Conservation (phyloP, 2,113 vertebrate species). For the Gavialis gangeticus region DNA sequence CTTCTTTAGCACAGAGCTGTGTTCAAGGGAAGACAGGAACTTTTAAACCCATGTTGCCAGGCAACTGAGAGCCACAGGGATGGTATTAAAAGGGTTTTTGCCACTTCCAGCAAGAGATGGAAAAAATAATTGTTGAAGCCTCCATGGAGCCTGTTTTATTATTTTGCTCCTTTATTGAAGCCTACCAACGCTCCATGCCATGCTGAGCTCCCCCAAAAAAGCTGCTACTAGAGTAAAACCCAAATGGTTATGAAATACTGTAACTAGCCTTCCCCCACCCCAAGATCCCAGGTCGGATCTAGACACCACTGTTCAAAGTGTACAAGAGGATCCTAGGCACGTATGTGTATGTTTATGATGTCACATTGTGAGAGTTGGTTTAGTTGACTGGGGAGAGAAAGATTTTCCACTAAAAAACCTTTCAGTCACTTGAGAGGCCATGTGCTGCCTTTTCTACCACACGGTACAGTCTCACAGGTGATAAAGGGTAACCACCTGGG, state of each 20-base stretch:
- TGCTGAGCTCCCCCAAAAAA: not conserved
- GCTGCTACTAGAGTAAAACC: not conserved
- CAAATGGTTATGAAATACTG: not conserved
- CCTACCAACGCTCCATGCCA: not conserved
- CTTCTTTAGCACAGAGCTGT: rapidly evolving
- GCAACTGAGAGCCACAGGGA: not conserved
- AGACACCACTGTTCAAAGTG: not conserved
- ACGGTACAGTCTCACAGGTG: not conserved
- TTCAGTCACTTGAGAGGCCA: not conserved
- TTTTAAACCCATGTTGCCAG: not conserved
- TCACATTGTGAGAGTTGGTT: rapidly evolving
- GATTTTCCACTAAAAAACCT: not conserved
- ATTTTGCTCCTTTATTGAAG: not conserved
- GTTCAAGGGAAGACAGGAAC: not conserved
- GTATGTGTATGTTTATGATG: rapidly evolving
- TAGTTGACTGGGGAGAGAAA: not conserved
- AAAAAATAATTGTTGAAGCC: not conserved
- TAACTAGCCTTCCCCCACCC: not conserved
- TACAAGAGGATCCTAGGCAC: not conserved
- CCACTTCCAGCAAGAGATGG: not conserved
- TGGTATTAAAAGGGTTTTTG: not conserved
- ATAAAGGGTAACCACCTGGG: not conserved
- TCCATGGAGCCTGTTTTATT: not conserved
- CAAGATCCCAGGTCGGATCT: not conserved
- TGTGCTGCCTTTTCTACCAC: not conserved